Evolutionary conservation across 1,140 invertebrate species (phyloP).

Genomic region (Coenobita brevimanus): DNA sequence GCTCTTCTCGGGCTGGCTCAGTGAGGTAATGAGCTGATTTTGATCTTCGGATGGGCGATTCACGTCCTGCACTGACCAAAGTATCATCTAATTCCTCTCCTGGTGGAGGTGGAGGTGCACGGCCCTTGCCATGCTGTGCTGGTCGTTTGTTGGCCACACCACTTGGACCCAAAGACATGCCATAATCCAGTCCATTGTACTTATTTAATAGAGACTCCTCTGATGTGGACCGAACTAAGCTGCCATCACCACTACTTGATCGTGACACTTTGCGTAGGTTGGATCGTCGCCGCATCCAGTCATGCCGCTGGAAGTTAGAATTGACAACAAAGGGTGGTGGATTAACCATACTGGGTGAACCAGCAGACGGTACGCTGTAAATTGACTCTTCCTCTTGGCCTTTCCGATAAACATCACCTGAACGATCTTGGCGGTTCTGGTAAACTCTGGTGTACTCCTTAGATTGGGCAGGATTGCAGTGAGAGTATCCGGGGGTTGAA

Average conservation of each 20-base stretch:
- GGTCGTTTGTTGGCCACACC: slow-evolving; percentile 42
- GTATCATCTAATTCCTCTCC: slow-evolving; percentile 54
- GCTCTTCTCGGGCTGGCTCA: slow-evolving; percentile 49
- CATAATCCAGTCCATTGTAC: slow-evolving; percentile 67
- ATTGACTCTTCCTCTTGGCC: slow-evolving; percentile 65
- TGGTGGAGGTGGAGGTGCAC: slow-evolving; percentile 54
- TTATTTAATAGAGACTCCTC: slow-evolving; percentile 66
- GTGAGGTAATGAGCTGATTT: slow-evolving; percentile 67
- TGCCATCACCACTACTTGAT: slow-evolving; percentile 65
- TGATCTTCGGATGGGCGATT: slow-evolving; percentile 65
- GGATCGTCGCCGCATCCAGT: slow-evolving; percentile 76
- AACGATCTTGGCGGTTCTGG: slow-evolving; percentile 52
- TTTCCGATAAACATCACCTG: slow-evolving; percentile 55
- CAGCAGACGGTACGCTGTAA: slow-evolving; percentile 64
- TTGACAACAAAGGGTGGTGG: slow-evolving; percentile 63
- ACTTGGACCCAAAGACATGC: slow-evolving; percentile 57
- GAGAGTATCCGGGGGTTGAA: slow-evolving; percentile 59
- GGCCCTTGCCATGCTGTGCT: slow-evolving; percentile 48
- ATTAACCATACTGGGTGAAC: slow-evolving; percentile 46
- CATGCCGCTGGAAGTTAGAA: slow-evolving; percentile 78
- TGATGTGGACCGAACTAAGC: slow-evolving; percentile 66
- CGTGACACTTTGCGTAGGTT: slow-evolving; percentile 72
- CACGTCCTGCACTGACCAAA: slow-evolving; percentile 34
- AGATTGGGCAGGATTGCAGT: slow-evolving; percentile 18
- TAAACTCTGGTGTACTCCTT: slow-evolving; percentile 58